Evolutionary conservation across 2,888 invertebrate genomes (phyloP).

Genomic region (Deroplatys truncata): DNA sequence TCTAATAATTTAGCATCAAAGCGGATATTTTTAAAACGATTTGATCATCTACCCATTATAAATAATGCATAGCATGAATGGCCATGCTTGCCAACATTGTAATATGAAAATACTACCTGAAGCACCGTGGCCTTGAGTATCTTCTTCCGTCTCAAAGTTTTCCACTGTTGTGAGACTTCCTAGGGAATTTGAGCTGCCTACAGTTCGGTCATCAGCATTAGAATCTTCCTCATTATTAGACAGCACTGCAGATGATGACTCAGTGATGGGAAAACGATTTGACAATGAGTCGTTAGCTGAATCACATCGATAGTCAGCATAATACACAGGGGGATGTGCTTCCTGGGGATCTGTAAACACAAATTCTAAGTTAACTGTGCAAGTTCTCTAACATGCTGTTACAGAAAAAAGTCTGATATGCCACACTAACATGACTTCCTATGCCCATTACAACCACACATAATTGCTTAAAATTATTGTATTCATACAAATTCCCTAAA

Average conservation of each 20-base stretch:
- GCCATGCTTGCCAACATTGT: no score
- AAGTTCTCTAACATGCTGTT: no score
- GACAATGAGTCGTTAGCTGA: conserved; percentile 20
- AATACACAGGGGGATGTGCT: conserved; percentile 26
- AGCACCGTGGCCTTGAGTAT: background rate
- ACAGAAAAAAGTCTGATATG: no score
- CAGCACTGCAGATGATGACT: conserved; percentile 19
- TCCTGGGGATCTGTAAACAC: conserved; percentile 31
- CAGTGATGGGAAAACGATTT: conserved; percentile 6
- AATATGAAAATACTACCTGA: background rate
- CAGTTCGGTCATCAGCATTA: conserved; percentile 22
- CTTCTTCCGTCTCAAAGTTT: conserved; percentile 25
- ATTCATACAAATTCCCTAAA: no score
- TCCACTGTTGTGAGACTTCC: conserved; percentile 26
- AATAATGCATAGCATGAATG: no score
- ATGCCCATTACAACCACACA: no score
- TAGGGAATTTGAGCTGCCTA: conserved; percentile 22
- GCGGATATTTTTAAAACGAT: no score
- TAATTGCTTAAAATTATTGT: no score
- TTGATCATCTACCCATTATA: no score
- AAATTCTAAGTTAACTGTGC: background rate
- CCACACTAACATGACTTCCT: no score
- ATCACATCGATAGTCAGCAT: conserved; percentile 23
- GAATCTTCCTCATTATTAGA: conserved; percentile 22
- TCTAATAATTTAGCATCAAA: no score